phyloP scores from a whole-genome alignment of 2,797 vertebrate species.

The Pipistrellus kuhlii region DNA sequence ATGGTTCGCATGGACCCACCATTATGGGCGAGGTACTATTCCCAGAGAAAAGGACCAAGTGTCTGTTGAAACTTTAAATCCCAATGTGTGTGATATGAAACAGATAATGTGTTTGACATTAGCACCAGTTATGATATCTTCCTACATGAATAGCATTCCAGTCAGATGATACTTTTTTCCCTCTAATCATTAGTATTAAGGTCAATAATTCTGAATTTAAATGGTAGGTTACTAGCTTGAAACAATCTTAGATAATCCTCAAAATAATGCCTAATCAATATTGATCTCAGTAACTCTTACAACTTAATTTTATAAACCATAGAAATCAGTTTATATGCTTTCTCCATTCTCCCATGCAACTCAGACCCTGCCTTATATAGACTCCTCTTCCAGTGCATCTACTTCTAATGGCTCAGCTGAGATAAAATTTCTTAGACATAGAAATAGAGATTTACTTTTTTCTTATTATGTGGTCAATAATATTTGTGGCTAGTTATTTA shows the following conservation, averaged over 20 bases:
- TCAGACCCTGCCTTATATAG: neutral
- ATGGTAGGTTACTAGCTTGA: neutral
- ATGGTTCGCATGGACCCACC: neutral
- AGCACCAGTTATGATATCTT: neutral
- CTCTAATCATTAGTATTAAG: constrained; percentile 5
- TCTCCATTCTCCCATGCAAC: neutral
- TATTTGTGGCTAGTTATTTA: constrained; percentile 25
- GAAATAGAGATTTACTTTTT: neutral
- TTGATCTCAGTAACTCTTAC: neutral
- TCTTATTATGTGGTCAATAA: neutral
- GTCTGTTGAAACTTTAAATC: neutral
- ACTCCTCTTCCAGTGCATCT: neutral
- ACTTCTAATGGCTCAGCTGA: neutral
- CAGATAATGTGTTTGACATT: neutral
- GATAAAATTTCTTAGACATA: neutral
- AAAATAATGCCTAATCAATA: neutral
- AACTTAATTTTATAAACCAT: constrained; percentile 19
- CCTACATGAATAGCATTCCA: neutral
- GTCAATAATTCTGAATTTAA: neutral
- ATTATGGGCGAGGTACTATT: neutral
- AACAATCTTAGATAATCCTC: constrained; percentile 8
- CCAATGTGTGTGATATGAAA: neutral
- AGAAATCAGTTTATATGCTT: neutral
- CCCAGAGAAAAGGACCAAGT: neutral
- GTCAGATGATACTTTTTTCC: neutral